Base-by-base conservation (phyloP, 2,888 invertebrate species). In the Acanthococcus lagerstroemiae region DNA sequence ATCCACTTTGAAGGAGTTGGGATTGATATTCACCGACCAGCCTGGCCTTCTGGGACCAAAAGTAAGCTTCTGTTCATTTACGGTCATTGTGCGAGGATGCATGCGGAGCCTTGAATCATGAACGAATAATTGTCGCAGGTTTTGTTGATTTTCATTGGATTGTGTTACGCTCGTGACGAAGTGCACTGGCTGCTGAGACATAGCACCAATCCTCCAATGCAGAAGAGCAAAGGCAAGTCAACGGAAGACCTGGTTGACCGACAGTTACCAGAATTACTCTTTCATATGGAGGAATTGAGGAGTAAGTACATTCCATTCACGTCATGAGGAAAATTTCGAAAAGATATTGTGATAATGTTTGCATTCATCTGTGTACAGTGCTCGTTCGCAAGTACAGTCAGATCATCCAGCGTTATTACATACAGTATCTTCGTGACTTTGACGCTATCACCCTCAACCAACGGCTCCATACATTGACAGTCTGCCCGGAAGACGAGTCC, bases 31-130 rank as follows among this genome's bases (percentile, higher is more conserved):
- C 75, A 92, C 95, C 17, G 99, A 99, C 78, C 96, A 99, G 76
- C 99, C 99, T 3, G 96, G 99, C 1, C 79, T 99, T 22, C 78
- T 99, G 50, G 99, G 99, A 0, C 99, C 99, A 0, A 99, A 99
- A 75, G 79, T 79, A 37, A n/a, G 48, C 27, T 25, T 19, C 4
- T n/a, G n/a, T 58, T 19, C 46, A 30, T 17, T 44, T 65, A n/a
- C n/a, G n/a, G n/a, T n/a, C n/a, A n/a, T n/a, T n/a, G n/a, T n/a
- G 17, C 30, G 52, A 48, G 6, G 15, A 48, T n/a, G 48, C 6
- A 15, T n/a, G 17, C 7, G 3, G 30, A 26, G 55, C n/a, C n/a
- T 27, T 55, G 17, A n/a, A 25, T 26, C 9, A 5, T 55, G 27
- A n/a, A n/a, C 15, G 17, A 48, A 52, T 52, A 22, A n/a, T 15